Evolutionary conservation across 2,113 vertebrate species (phyloP).

Genomic region (Carettochelys insculpta): DNA sequence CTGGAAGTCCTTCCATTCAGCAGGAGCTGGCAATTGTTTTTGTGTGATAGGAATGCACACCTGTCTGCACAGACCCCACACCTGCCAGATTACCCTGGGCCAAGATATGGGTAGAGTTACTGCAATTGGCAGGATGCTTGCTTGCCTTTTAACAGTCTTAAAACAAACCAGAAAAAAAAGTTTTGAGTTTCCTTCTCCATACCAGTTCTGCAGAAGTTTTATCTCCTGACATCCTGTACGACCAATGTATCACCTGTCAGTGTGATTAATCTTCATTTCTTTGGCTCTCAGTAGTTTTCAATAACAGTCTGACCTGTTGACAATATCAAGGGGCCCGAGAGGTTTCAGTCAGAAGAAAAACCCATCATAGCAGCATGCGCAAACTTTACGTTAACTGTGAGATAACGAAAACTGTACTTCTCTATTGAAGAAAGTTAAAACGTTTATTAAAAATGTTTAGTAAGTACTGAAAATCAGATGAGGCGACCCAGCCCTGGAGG

Average conservation of each 20-base stretch:
- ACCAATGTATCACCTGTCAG: neutral
- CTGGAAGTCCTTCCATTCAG: too few species aligned
- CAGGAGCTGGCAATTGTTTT: too few species aligned
- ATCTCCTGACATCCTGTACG: neutral
- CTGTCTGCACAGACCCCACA: neutral
- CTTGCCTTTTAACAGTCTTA: neutral
- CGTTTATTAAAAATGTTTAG: neutral
- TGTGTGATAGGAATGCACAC: too few species aligned
- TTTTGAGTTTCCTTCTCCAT: neutral
- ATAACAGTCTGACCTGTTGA: neutral
- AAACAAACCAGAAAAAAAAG: fast-evolving
- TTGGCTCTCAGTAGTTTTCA: neutral
- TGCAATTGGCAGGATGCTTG: neutral
- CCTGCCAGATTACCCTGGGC: neutral
- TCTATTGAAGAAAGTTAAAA: neutral
- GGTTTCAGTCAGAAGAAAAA: fast-evolving
- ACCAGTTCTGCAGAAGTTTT: neutral
- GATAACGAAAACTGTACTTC: neutral
- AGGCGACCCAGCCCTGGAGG: neutral
- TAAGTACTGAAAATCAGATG: neutral
- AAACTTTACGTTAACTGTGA: neutral
- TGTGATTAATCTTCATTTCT: neutral
- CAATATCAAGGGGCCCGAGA: neutral
- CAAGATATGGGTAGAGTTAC: neutral
- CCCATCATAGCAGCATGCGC: neutral